Conservation (phyloP, 2,888 invertebrate species). For the Minunthozetes semirufus region DNA sequence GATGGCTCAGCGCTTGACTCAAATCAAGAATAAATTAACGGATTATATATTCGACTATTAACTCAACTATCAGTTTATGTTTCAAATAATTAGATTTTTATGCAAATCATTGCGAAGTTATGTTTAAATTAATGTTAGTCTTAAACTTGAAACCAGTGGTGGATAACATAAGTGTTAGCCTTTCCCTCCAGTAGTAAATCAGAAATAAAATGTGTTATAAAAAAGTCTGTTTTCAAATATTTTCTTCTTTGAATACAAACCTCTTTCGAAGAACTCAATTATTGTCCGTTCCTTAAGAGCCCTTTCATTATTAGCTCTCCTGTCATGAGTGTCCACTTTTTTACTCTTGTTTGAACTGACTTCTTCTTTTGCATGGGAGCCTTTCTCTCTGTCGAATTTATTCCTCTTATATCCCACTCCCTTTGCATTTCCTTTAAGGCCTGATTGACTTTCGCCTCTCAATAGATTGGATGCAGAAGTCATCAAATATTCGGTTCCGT, state of each 20-base stretch:
- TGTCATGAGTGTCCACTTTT: constrained; percentile 39
- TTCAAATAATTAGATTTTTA: not conserved
- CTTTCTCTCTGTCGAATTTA: constrained; percentile 30
- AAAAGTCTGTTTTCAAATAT: no score
- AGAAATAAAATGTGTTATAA: no score
- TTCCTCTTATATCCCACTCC: constrained; percentile 12
- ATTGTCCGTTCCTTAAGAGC: constrained; percentile 41
- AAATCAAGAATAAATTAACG: not conserved
- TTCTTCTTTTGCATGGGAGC: constrained; percentile 37
- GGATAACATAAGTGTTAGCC: no score
- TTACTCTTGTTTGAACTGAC: constrained; percentile 37
- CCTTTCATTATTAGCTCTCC: constrained; percentile 40
- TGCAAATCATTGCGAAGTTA: not conserved
- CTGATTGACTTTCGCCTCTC: constrained; percentile 2
- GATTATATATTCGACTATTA: not conserved
- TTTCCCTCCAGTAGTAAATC: no score
- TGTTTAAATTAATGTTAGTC: no score
- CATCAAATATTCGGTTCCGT: not conserved
- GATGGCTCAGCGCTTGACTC: not conserved
- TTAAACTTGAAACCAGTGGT: no score
- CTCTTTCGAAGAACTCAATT: constrained; percentile 42
- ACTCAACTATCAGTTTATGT: not conserved
- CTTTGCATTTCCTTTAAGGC: constrained; percentile 4
- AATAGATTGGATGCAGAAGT: constrained; percentile 5
- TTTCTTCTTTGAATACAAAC: constrained; percentile 26